These are phyloP conservation scores for Tenthredo distinguenda DNA, from an alignment of 2,888 invertebrate genomes.

Conservation along the genomic window DNA sequence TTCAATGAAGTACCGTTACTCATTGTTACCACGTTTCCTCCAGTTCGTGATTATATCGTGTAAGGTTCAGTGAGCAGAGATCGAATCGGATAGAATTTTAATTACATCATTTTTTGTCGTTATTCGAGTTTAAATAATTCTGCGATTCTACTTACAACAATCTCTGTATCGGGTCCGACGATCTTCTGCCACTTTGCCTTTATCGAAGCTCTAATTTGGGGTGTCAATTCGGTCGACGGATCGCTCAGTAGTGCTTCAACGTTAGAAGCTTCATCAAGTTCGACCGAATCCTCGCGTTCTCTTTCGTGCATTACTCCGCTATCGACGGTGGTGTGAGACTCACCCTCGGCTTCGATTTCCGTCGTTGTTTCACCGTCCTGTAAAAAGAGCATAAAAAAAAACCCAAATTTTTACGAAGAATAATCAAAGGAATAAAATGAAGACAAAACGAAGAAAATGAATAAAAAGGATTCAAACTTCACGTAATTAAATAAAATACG, in stretches of 20 bases:
- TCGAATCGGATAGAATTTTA: background rate
- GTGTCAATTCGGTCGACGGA: slow-evolving; percentile 74
- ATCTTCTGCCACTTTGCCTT: slow-evolving; percentile 91
- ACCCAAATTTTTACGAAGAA: slow-evolving; percentile 54
- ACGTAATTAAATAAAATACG: background rate
- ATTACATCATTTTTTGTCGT: background rate
- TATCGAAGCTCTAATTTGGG: slow-evolving; percentile 90
- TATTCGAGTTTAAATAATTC: background rate
- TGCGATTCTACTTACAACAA: slow-evolving; percentile 83
- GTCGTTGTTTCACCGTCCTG: slow-evolving; percentile 85
- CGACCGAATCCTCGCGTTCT: slow-evolving; percentile 82
- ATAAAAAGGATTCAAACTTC: background rate
- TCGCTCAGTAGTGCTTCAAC: slow-evolving; percentile 78
- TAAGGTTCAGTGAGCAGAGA: slow-evolving; percentile 28
- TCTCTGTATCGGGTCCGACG: slow-evolving; percentile 88
- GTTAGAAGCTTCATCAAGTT: slow-evolving; percentile 82
- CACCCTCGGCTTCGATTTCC: slow-evolving; percentile 88
- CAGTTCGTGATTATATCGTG: background rate
- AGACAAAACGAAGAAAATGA: slow-evolving; percentile 57
- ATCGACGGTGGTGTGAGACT: slow-evolving; percentile 90
- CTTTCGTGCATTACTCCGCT: slow-evolving; percentile 79
- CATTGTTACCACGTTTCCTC: slow-evolving; percentile 14
- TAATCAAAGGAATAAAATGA: slow-evolving; percentile 63
- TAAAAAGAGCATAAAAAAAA: slow-evolving; percentile 55
- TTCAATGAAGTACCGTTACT: slow-evolving; percentile 41